A percentile compares a stretch with the other conserved stretches of the same genome.
Conservation (phyloP, 1,140 invertebrate species). For the Antheraea mylitta region DNA sequence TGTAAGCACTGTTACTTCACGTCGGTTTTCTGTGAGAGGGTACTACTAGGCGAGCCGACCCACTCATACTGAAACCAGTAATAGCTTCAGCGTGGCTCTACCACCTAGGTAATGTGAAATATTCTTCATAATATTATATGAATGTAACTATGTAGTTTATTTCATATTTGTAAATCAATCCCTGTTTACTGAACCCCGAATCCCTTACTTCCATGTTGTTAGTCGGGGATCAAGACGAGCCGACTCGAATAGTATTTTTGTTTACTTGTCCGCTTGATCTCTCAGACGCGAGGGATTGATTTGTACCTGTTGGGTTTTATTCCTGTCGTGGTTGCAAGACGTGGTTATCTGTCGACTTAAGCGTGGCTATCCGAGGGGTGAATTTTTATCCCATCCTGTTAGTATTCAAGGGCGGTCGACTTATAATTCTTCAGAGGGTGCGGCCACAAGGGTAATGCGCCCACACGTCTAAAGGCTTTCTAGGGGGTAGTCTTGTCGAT, state of each 20-base stretch:
- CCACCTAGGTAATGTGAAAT: too few relatives aligned
- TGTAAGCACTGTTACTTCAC: too few relatives aligned
- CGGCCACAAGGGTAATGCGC: conserved; percentile 40
- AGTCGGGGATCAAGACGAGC: conserved; percentile 40
- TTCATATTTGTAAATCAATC: conserved; percentile 5
- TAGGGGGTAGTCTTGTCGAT: conserved; percentile 31
- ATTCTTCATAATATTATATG: neutral
- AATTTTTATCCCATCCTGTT: conserved; percentile 55
- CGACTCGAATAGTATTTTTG: conserved; percentile 36
- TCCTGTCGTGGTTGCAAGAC: conserved; percentile 37
- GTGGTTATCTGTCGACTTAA: conserved; percentile 56
- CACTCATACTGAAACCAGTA: too few relatives aligned
- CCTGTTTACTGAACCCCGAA: conserved; percentile 28
- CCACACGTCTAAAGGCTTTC: conserved; percentile 34
- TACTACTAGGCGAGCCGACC: too few relatives aligned
- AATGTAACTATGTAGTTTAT: neutral
- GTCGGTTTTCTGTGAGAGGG: too few relatives aligned
- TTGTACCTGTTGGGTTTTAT: conserved; percentile 48
- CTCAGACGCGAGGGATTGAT: conserved; percentile 45
- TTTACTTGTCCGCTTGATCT: conserved; percentile 47
- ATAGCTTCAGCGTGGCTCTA: too few relatives aligned
- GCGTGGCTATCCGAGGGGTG: conserved; percentile 54
- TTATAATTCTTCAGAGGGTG: conserved; percentile 56
- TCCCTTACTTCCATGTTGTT: conserved; percentile 41
- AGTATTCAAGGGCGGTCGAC: conserved; percentile 56